A percentile compares a stretch with the other conserved stretches of the same genome.
These are phyloP conservation scores for Gryllus bimaculatus DNA, from an alignment of 1,140 invertebrate species.

Conservation along the genomic window DNA sequence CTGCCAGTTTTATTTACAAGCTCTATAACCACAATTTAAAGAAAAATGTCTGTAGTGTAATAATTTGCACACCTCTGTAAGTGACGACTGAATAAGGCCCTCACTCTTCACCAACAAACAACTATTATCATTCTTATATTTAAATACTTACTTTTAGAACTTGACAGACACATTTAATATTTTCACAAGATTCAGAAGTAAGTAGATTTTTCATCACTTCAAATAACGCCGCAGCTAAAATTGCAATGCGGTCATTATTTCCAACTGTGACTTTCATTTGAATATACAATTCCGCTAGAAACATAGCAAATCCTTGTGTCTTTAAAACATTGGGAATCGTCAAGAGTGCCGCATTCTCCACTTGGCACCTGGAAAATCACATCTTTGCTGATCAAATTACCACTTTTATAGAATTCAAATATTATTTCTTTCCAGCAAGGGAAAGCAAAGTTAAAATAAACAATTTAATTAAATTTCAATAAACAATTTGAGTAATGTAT, in stretches of 20 bases:
- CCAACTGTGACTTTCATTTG: background rate
- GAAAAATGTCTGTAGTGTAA: too few relatives aligned
- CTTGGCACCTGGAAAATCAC: background rate
- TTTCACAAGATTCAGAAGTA: background rate
- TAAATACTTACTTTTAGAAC: background rate
- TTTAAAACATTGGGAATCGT: background rate
- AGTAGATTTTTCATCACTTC: background rate
- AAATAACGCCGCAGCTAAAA: background rate
- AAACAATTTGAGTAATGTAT: background rate
- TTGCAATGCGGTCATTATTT: background rate
- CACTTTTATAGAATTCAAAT: too few relatives aligned
- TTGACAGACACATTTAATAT: slow-evolving; percentile 1
- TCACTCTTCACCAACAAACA: too few relatives aligned
- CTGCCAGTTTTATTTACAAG: too few relatives aligned
- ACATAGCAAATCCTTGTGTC: background rate
- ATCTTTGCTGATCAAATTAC: too few relatives aligned
- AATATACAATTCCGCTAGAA: background rate
- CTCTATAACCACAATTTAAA: too few relatives aligned
- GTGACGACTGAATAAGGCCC: too few relatives aligned
- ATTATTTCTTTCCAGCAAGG: too few relatives aligned
- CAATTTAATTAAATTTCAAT: background rate
- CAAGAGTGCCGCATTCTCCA: background rate
- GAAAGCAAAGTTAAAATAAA: background rate
- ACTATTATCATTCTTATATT: too few relatives aligned
- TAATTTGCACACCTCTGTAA: too few relatives aligned